Conservation (phyloP, 2,113 vertebrate genomes). For the Microtus pennsylvanicus region DNA sequence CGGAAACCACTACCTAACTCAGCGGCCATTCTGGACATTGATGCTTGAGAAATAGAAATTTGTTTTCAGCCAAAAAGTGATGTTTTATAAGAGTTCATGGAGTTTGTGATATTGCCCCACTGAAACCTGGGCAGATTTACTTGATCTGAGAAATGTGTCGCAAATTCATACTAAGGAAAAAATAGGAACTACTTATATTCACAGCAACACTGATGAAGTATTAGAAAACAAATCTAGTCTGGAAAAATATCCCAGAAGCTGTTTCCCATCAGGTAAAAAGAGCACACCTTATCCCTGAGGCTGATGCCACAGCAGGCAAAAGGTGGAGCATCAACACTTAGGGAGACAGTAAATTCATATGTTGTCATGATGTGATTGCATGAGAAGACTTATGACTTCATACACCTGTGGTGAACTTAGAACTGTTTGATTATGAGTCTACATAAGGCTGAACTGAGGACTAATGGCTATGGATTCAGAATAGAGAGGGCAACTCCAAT, state of each 20-base stretch:
- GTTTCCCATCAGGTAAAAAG: conserved; percentile 1
- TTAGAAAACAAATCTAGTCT: not conserved
- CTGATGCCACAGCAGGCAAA: not conserved
- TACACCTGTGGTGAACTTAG: not conserved
- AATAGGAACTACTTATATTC: not conserved
- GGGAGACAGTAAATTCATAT: not conserved
- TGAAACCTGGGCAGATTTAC: not conserved
- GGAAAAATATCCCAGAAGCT: conserved; percentile 23
- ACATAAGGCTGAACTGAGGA: not conserved
- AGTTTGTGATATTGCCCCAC: not conserved
- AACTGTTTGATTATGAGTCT: not conserved
- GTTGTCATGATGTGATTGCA: not conserved
- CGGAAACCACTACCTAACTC: not conserved
- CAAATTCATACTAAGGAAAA: not conserved
- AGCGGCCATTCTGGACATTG: not conserved
- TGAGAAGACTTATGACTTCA: not conserved
- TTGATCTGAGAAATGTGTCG: not conserved
- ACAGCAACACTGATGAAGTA: not conserved
- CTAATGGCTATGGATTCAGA: not conserved
- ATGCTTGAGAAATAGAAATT: not conserved
- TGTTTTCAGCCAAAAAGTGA: not conserved
- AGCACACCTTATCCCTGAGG: not conserved
- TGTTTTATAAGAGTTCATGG: not conserved
- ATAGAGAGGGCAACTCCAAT: not conserved
- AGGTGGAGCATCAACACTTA: not conserved